Evolutionary conservation across 2,797 vertebrate genomes (phyloP), one percentile per base, ranked within the genome.

Genomic region (Poecilia velifera): DNA sequence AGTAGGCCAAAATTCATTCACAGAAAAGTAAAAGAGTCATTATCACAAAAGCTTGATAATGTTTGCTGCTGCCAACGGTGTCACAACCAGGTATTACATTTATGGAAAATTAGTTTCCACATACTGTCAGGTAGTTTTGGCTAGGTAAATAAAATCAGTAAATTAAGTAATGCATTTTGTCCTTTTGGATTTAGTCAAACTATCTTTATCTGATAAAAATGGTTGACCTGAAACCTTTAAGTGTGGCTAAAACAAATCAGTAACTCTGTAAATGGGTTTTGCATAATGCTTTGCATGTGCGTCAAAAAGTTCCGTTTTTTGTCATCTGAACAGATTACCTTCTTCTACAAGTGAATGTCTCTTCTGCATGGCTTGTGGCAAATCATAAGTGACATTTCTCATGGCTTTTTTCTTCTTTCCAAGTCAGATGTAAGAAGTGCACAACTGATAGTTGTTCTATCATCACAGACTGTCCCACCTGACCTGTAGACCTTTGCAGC

Each of bases 381-480:
- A 71, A 28, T 43, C 22, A 36, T 14, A n/a, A n/a, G 25, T 71
- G 5, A 45, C 41, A 45, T n/a, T 71, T 68, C 18, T 68, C 64
- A 41, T 71, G 25, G 22, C 12, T n/a, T 71, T 71, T 71, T 70
- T 68, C 22, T 43, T 70, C 68, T 45, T 71, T n/a, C 22, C 68
- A 45, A 45, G 41, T 25, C 31, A 28, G 39, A 71, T 71, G 43
- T 66, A 39, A 4, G 7, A 6, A n/a, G 68, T n/a, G 10, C 68
- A 71, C 5, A 45, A 16, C 41, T 71, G 41, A 71, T 45, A 71
- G 25, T 25, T 41, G 66, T 25, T 43, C 22, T 43, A 36, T n/a
- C 39, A 70, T 43, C 66, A 6, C 20, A 70, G 66, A 22, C 66
- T 43, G 7, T 43, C 39, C 20, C 36, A 70, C 4, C 25, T 71